phyloP scores from a whole-genome alignment of 2,888 invertebrate genomes.

The Polylopha cassiicola region DNA sequence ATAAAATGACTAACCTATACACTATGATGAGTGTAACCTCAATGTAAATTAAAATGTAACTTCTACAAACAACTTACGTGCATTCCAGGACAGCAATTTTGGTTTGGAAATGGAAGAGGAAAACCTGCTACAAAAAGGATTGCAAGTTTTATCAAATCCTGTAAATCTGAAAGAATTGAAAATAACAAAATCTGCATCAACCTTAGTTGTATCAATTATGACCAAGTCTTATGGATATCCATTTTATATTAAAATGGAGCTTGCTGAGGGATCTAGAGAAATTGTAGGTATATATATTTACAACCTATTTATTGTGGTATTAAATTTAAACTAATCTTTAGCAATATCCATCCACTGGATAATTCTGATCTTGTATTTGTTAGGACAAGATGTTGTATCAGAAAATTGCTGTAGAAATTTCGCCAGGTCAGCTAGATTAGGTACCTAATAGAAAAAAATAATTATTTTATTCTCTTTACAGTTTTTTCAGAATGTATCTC shows the following conservation, averaged over 20 bases:
- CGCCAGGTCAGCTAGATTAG: no score
- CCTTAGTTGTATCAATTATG: constrained; percentile 35
- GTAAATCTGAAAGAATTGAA: constrained; percentile 36
- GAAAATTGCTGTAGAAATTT: no score
- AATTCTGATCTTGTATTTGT: no score
- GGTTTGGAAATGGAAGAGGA: constrained; percentile 41
- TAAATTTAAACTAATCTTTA: no score
- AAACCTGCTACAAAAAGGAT: constrained; percentile 42
- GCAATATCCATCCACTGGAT: no score
- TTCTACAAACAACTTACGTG: constrained; percentile 16
- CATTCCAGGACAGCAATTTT: constrained; percentile 52
- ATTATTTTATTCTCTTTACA: constrained; percentile 32
- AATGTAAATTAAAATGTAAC: no score
- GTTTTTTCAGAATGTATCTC: constrained; percentile 53
- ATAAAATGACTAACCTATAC: not conserved
- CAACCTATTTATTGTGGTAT: not conserved
- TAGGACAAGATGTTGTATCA: no score
- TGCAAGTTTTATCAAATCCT: constrained; percentile 41
- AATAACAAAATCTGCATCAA: constrained; percentile 28
- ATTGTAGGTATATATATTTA: constrained; percentile 39
- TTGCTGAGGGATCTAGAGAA: constrained; percentile 43
- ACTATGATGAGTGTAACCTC: no score
- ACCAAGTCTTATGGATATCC: constrained; percentile 39
- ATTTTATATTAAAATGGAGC: constrained; percentile 38
- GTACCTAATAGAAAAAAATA: no score